phyloP scores from a whole-genome alignment of 2,888 invertebrate species.

The Athalia cordata region DNA sequence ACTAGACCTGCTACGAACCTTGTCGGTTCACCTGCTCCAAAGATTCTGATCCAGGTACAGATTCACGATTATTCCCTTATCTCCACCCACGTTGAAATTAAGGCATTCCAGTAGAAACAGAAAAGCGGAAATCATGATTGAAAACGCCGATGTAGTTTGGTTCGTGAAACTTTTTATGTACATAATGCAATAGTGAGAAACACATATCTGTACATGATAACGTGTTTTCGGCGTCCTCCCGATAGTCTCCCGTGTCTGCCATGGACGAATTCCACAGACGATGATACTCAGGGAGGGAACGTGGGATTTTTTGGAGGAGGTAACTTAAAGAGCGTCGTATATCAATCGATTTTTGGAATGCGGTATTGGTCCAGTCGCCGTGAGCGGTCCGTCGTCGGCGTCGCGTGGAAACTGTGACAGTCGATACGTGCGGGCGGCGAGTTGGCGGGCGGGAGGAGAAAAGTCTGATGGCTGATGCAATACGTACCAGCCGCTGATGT shows the following conservation, averaged over 20 bases:
- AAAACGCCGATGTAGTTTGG: not conserved
- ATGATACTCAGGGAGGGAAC: slow-evolving; percentile 9
- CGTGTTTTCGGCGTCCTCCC: not conserved
- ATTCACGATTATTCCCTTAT: slow-evolving; percentile 36
- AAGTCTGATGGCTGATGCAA: slow-evolving; percentile 41
- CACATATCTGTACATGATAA: slow-evolving; percentile 2
- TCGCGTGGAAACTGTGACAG: slow-evolving; percentile 44
- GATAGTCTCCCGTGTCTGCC: slow-evolving; percentile 13
- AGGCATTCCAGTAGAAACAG: not conserved
- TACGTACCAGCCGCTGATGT: not conserved
- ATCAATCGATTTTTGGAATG: slow-evolving; percentile 45
- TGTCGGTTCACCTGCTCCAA: slow-evolving; percentile 44
- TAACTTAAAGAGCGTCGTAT: slow-evolving; percentile 28
- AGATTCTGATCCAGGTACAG: slow-evolving; percentile 12
- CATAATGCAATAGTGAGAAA: not conserved
- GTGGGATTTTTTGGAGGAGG: too few relatives aligned
- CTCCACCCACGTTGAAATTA: not conserved
- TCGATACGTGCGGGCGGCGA: slow-evolving; percentile 21
- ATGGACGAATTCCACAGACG: slow-evolving; percentile 31
- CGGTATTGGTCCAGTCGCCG: slow-evolving; percentile 32
- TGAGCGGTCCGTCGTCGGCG: slow-evolving; percentile 9
- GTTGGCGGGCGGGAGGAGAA: slow-evolving; percentile 10
- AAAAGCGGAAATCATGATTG: not conserved
- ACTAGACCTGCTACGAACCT: slow-evolving; percentile 38
- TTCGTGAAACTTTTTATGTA: not conserved